Evolutionary conservation across 2,113 vertebrate genomes (phyloP), one percentile per base, ranked within the genome.

Genomic region (Rhipidura dahli): DNA sequence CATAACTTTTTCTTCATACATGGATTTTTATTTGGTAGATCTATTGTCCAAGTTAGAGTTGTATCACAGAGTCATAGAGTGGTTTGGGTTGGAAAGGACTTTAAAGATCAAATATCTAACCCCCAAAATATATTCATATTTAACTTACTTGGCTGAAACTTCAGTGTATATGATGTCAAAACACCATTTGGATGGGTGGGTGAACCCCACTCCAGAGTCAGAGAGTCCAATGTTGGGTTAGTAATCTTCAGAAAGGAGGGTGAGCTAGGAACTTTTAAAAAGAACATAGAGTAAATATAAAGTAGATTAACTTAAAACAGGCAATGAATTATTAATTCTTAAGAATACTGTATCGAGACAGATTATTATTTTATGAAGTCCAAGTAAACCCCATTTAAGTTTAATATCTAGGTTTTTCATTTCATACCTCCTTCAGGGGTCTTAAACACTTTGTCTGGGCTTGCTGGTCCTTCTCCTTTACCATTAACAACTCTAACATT

Each of bases 371-470:
- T 90, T 79, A 63, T 57, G 14, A 93, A 65, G 33, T 59, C 19
- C 20, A 66, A 47, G 73, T 51, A 90, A 50, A 64, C 7, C 31
- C 28, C 51, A 44, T 47, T 64, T 31, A 91, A 73, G 7, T 94
- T 82, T 73, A 95, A 76, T 84, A 47, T 63, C 56, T 76, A 66
- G 27, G 7, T 76, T 93, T 94, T 60, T 78, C 4, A n/a, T 44
- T 90, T 71, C 98, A 53, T 98, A 99, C 99, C 99, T 98, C 99
- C 99, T 97, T 99, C 99, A 4, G 98, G 99, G 20, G 99, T 99
- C 72, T 97, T 97, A 97, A 99, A 99, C 81, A 96, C 77, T 97
- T 97, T 97, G 61, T 97, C 97, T 15, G 90, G 35, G 91, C 99
- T 99, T 73, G 98, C 79, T 1, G 99, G 99, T 11, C 99, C 99